A percentile compares a stretch with the other conserved stretches of the same genome.
These are phyloP conservation scores for Carduelis carduelis DNA, from an alignment of 2,797 vertebrate species.

Conservation along the genomic window DNA sequence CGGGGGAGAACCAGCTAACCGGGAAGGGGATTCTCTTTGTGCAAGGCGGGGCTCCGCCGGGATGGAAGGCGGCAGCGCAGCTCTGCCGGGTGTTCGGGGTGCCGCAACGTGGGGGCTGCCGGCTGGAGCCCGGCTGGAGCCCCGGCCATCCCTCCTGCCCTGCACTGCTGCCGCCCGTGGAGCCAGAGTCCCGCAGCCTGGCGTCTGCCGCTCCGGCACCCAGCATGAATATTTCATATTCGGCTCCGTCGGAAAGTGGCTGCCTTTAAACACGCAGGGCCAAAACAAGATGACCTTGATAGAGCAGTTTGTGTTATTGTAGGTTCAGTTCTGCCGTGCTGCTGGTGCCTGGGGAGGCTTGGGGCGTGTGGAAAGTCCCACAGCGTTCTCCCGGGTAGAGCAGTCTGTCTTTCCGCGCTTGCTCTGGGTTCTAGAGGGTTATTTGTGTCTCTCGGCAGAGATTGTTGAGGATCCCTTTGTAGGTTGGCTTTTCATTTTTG, in stretches of 20 bases:
- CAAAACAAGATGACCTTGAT: slow-evolving; percentile 3
- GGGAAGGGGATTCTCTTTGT: not conserved
- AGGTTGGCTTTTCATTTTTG: not conserved
- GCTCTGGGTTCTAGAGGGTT: not conserved
- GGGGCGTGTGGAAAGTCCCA: not conserved
- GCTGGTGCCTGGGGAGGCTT: not conserved
- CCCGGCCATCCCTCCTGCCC: not conserved
- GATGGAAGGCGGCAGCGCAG: not conserved
- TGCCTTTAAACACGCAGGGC: not conserved
- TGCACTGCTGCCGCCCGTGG: rapidly evolving
- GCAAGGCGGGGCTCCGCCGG: not conserved
- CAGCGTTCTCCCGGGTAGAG: not conserved
- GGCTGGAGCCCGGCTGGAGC: not conserved
- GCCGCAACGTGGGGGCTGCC: rapidly evolving
- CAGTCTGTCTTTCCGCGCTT: rapidly evolving
- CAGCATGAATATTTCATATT: rapidly evolving
- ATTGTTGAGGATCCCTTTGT: not conserved
- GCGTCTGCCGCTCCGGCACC: not conserved
- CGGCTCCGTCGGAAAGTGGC: not conserved
- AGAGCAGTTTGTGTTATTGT: not conserved
- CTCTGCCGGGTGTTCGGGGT: not conserved
- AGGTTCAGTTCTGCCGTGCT: not conserved
- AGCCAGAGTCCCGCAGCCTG: rapidly evolving
- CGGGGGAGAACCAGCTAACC: rapidly evolving
- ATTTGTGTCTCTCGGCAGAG: not conserved